A percentile compares a stretch with the other conserved stretches of the same genome.
phyloP scores from a whole-genome alignment of 2,797 vertebrate species.

The Myripristis murdjan region DNA sequence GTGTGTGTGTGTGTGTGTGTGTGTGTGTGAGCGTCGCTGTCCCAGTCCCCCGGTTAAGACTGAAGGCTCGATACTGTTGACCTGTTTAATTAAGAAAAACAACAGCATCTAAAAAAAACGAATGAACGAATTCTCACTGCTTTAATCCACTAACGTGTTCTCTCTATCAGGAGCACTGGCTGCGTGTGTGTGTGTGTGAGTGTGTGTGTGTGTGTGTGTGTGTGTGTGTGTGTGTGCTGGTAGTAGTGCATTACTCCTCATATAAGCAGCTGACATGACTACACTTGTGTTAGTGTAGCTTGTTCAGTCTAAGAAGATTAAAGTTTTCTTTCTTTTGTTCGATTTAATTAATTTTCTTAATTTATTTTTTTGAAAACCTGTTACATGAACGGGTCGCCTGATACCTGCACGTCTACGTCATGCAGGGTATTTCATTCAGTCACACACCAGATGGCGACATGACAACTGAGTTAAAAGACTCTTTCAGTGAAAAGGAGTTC shows the following conservation, averaged over 20 bases:
- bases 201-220: too few species aligned
- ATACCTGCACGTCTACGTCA: constrained; percentile 3
- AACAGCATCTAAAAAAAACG: not conserved
- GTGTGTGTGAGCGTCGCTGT: not conserved
- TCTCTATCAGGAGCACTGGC: not conserved
- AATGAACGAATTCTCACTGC: not conserved
- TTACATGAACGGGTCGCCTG: not conserved
- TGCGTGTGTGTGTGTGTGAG: too few species aligned
- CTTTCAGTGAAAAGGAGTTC: constrained; percentile 45
- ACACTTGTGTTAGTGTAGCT: not conserved
- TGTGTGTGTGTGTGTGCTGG: not conserved
- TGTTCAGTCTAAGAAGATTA: not conserved
- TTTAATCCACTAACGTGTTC: not conserved
- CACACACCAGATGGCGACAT: constrained; percentile 76
- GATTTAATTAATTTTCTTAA: too few species aligned
- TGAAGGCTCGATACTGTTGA: not conserved
- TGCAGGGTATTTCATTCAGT: constrained; percentile 53
- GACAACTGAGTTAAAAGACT: constrained; percentile 58
- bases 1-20: too few species aligned
- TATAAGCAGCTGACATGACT: not conserved
- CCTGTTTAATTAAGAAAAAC: not conserved
- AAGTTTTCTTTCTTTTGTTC: too few species aligned
- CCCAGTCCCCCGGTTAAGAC: not conserved
- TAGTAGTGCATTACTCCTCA: not conserved
- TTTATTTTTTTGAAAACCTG: constrained; percentile 7